Base-by-base conservation (phyloP, 1,140 invertebrate genomes). In the Mesaphorura yosii region DNA sequence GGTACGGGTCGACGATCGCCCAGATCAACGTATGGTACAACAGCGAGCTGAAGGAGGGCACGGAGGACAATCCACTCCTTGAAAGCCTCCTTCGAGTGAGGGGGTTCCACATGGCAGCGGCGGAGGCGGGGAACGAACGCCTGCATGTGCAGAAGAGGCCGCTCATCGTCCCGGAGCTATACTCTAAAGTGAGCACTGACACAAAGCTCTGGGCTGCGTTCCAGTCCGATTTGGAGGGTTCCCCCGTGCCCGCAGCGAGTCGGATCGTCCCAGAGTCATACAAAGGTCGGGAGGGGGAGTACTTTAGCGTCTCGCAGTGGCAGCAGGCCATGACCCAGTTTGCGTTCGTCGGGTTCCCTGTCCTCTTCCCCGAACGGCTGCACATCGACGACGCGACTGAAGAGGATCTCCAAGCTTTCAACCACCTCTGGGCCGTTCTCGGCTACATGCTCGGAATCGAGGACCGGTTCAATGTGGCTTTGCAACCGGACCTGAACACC, bases 351-450 rank as follows among this genome's bases (percentile, higher is more conserved):
- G 72, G 69, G 6, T 41, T 64, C 2, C 51, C 70, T 3, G 55
- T 72, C 2, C 48, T 70, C 34, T 67, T 67, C 44, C 68, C 69
- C 12, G 29, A 60, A n/a, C 49, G 57, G 23, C 64, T 69, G 53
- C 70, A 70, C 3, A 57, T 70, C 1, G 55, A 39, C 25, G 23
- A 47, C 7, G 55, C 53, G 3, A 60, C 52, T 12, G 41, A 42
- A 6, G 48, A 64, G 3, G 67, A 72, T 15, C 44, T 72, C 3
- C 67, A 69, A 25, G 65, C 68, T 44, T 66, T 70, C 26, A 60
- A 72, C 4, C 70, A 73, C 50, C 69, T 72, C 54, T 73, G 72
- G 72, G 51, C 66, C n/a, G 64, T 66, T 12, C 67, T 72, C 22
- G 71, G 71, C 1, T 70, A 68, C 40, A 45, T 68, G 27, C 52